Conservation (phyloP, 2,797 vertebrate genomes). For the Pipistrellus kuhlii region DNA sequence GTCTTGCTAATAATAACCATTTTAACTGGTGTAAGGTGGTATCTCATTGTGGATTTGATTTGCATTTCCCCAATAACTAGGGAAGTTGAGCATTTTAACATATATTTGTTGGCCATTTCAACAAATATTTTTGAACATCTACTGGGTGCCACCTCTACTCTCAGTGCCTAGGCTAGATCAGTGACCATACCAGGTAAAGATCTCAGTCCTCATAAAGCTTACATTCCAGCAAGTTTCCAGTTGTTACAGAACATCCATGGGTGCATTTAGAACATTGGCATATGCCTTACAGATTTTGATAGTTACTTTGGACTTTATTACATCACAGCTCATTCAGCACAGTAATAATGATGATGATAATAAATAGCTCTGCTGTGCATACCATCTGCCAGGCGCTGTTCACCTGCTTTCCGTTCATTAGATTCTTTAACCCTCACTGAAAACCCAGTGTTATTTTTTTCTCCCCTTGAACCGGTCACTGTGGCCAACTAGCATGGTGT, state of each 20-base stretch:
- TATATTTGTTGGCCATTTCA: not conserved
- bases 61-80: not conserved
- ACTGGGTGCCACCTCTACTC: not conserved
- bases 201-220: not conserved
- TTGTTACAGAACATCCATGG: not conserved
- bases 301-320: not conserved
- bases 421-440: not conserved
- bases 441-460: not conserved
- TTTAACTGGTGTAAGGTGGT: not conserved
- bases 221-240: not conserved
- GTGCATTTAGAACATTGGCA: not conserved
- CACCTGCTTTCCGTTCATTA: not conserved
- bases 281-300: not conserved
- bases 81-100: not conserved
- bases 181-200: not conserved
- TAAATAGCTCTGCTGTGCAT: not conserved
- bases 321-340: not conserved
- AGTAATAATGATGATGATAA: not conserved
- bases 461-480: not conserved
- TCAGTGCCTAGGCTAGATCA: not conserved
- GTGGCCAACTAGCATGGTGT: not conserved
- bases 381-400: not conserved
- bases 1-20: not conserved
- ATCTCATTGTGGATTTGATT: not conserved
- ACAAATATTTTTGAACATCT: not conserved